Percentiles rank a stretch among this genome's conserved stretches.
These are phyloP conservation scores for Monomorium pharaonis DNA, from an alignment of 1,140 invertebrate genomes.

Conservation along the genomic window DNA sequence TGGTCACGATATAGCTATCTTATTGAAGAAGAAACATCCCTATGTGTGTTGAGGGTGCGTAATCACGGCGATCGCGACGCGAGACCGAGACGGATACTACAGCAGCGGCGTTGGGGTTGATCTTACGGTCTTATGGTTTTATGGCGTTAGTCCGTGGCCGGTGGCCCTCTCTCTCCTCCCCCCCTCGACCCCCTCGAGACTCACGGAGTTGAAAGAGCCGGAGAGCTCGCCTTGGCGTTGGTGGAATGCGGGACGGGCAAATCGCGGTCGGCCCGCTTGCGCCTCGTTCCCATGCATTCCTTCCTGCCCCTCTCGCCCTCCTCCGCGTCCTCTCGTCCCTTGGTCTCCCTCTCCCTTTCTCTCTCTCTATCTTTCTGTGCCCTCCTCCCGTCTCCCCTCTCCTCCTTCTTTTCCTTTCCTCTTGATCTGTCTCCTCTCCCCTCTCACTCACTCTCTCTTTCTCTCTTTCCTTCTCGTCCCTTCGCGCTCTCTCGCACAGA, in stretches of 20 bases:
- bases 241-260: constrained; percentile 85
- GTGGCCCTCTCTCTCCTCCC: constrained; percentile 54
- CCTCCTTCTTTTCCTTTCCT: neutral
- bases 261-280: constrained; percentile 85
- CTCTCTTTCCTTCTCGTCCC: constrained; percentile 53
- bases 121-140: constrained; percentile 70
- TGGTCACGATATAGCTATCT: neutral
- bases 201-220: constrained; percentile 72
- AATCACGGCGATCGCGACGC: constrained; percentile 23
- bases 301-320: constrained; percentile 79
- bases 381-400: constrained; percentile 5
- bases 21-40: neutral
- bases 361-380: constrained; percentile 68
- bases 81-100: constrained; percentile 35
- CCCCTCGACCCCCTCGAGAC: constrained; percentile 41
- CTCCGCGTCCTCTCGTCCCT: constrained; percentile 71
- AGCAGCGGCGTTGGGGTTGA: constrained; percentile 59
- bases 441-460: constrained; percentile 33
- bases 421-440: constrained; percentile 5
- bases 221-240: constrained; percentile 82
- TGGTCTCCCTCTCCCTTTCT: constrained; percentile 60
- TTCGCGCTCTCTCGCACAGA: constrained; percentile 21
- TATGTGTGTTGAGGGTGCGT: neutral
- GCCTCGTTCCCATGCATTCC: constrained; percentile 85
- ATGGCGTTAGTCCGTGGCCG: constrained; percentile 73